These are phyloP conservation scores for Esox niger DNA, from an alignment of 2,113 vertebrate species.

Conservation along the genomic window DNA sequence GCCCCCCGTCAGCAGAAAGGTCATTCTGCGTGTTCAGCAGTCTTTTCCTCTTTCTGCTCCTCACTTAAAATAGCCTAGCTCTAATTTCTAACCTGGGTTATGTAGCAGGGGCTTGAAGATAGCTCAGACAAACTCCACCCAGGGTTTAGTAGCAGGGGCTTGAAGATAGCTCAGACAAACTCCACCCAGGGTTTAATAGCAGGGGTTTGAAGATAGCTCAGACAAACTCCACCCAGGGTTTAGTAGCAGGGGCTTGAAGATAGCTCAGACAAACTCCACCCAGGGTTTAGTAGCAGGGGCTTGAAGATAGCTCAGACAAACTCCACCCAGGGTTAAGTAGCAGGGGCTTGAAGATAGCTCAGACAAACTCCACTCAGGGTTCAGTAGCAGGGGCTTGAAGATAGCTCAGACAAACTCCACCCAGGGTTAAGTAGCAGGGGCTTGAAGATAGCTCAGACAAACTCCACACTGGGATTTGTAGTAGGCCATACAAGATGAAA, in stretches of 20 bases:
- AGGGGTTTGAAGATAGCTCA: not conserved
- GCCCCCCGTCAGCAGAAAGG: constrained; percentile 23
- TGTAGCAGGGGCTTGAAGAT: not conserved
- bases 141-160: not conserved
- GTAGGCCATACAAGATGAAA: too few relatives aligned
- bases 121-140: not conserved
- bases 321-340: not conserved
- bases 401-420: too few relatives aligned
- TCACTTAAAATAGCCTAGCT: too few relatives aligned
- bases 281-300: not conserved
- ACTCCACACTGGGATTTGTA: too few relatives aligned
- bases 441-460: too few relatives aligned
- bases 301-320: not conserved
- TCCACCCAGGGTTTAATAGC: not conserved
- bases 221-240: not conserved
- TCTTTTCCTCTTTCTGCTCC: not conserved
- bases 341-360: too few relatives aligned
- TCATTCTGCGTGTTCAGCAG: constrained; percentile 19
- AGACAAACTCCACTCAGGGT: too few relatives aligned
- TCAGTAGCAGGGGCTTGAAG: too few relatives aligned
- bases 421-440: too few relatives aligned
- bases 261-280: not conserved
- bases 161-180: not conserved
- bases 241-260: not conserved
- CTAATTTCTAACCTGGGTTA: too few relatives aligned